Evolutionary conservation across 2,797 vertebrate genomes (phyloP), one percentile per base, ranked within the genome.

Genomic region (Tamandua tetradactyla): DNA sequence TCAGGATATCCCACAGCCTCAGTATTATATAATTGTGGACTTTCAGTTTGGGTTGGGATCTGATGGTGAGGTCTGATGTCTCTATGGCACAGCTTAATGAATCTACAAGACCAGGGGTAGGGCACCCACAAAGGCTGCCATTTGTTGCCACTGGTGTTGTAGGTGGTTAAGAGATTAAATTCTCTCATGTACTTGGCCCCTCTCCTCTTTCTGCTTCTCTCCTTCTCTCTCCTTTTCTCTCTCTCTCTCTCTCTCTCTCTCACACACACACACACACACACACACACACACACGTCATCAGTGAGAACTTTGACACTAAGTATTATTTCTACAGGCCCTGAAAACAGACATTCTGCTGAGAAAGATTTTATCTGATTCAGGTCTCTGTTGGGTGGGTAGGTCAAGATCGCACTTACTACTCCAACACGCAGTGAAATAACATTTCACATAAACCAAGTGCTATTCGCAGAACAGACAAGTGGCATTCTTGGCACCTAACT

Each of bases 321-420:
- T 78, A 82, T 68, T 57, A 89, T 47, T 80, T 94, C 64, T 55
- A 72, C 25, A 59, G 8, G 23, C 44, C 80, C 75, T 96, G 69
- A 88, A 93, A 95, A 91, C 74, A 83, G 72, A 89, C 72, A 87
- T 35, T 61, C 74, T 62, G 44, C 49, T 55, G 84, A 61, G 68
- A 40, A 47, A 95, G 37, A 71, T 17, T 71, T 82, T 57, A 86
- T 88, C 81, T 83, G 81, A 87, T 88, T 93, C 44, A 37, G 44
- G 35, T 80, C 80, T 93, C 89, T 82, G 71, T 11, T 44, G 78
- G 72, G 40, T 47, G 47, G 7, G 61, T 42, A 52, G 9, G 78
- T 86, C 32, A 62, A 88, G 32, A 75, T 62, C 49, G 30, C 40
- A 88, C 25, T 10, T n/a, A 68, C 30, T 20, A 22, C 78, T 69